Evolutionary conservation across 2,113 vertebrate genomes (phyloP).

Genomic region (Cariama cristata): DNA sequence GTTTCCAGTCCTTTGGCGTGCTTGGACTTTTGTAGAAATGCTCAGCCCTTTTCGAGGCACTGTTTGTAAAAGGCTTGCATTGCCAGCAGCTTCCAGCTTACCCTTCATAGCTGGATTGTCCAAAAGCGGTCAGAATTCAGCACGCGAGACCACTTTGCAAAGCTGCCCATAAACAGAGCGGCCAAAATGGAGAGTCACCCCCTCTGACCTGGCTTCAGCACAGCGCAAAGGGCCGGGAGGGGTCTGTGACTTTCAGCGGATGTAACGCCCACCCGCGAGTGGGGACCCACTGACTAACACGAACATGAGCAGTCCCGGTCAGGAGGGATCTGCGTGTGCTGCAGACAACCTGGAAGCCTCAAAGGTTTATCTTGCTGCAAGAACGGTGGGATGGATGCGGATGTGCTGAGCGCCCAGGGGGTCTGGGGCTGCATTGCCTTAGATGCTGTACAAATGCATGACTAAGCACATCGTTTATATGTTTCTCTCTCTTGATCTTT

Average conservation of each 20-base stretch:
- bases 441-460: rapidly evolving
- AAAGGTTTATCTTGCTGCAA: neutral
- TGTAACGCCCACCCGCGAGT: rapidly evolving
- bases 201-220: neutral
- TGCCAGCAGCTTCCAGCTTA: neutral
- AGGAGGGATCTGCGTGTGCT: rapidly evolving
- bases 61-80: neutral
- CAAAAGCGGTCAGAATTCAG: neutral
- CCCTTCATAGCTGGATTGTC: neutral
- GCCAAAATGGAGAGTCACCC: neutral
- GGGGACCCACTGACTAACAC: rapidly evolving
- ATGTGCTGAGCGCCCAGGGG: neutral
- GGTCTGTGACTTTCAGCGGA: rapidly evolving
- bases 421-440: rapidly evolving
- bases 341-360: neutral
- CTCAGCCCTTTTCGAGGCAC: neutral
- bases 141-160: rapidly evolving
- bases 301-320: rapidly evolving
- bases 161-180: rapidly evolving
- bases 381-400: rapidly evolving
- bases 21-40: neutral
- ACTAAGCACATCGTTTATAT: rapidly evolving
- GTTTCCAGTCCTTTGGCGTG: neutral
- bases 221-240: rapidly evolving
- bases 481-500: neutral